These are phyloP conservation scores for Spongilla lacustris DNA, from an alignment of 37 sponge, comb jelly and placozoan species.

Conservation along the genomic window DNA sequence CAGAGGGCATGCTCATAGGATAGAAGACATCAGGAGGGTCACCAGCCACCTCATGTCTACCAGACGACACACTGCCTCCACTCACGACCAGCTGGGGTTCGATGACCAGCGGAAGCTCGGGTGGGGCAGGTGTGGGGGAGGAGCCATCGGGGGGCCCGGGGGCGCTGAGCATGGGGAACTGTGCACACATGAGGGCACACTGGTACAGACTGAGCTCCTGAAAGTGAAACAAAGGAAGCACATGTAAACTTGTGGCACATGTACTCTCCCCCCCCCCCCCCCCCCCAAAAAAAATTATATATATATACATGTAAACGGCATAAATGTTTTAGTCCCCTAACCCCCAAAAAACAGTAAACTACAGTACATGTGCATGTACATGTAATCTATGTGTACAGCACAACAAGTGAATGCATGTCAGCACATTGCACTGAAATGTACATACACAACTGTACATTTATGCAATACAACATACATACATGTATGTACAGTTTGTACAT, in stretches of 20 bases:
- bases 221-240: background rate
- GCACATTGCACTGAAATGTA: too few species aligned
- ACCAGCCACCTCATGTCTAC: background rate
- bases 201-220: conserved; percentile 74
- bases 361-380: too few species aligned
- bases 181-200: conserved; percentile 80
- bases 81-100: background rate
- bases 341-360: too few species aligned
- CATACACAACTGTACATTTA: too few species aligned
- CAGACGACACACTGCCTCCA: background rate
- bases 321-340: too few species aligned
- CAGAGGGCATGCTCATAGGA: background rate
- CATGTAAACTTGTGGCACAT: too few species aligned
- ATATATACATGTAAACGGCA: too few species aligned
- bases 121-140: conserved; percentile 59
- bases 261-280: too few species aligned
- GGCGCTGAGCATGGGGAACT: conserved; percentile 87
- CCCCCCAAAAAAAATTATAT: too few species aligned
- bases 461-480: too few species aligned
- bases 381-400: too few species aligned
- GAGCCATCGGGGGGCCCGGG: conserved; percentile 73
- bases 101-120: conserved; percentile 24
- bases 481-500: background rate
- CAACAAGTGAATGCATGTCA: too few species aligned
- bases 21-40: background rate